Evolutionary conservation across 2,888 invertebrate genomes (phyloP), one percentile per base, ranked within the genome.

Genomic region (Microctonus brassicae): DNA sequence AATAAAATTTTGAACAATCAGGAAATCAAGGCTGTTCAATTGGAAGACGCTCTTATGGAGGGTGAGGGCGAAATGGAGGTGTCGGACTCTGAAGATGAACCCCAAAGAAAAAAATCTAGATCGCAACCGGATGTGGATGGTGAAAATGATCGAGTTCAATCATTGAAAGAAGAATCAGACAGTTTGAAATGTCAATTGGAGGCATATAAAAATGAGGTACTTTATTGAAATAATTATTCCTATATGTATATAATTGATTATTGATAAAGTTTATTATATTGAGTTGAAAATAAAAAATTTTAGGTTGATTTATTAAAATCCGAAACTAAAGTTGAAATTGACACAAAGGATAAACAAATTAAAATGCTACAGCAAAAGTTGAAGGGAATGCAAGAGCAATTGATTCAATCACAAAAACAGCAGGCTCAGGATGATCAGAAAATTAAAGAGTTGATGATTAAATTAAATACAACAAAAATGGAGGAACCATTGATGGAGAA

Each of bases 51-150:
- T 74, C 81, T 91, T 39, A 90, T 89, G 80, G 92, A 92, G 77
- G 93, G 93, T 52, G 94, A 95, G 81, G 95, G 94, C 80, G 95
- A 95, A 88, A 95, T 95, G 95, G 95, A 95, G 80, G 92, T 95
- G 79, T 95, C 95, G 0, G 95, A 95, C 83, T 92, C 92, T 53
- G 94, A 94, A 75, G 91, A 92, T 53, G 89, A 90, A 55, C 86
- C 87, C 7, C 86, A 84, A 66, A 80, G 86, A 20, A 86, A 88
- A 76, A 86, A 87, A 72, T 2, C 77, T 52, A 79, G 83, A 17
- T 76, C 73, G 63, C 80, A 83, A 34, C 65, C 81, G 60, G 83
- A 87, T 61, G 69, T 76, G 34, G 79, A 78, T 36, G 26, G 39
- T 11, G 83, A 86, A 10, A 84, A 84, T 52, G 74, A 78, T 1